Evolutionary conservation across 2,113 vertebrate species (phyloP), one percentile per base, ranked within the genome.

Genomic region (Brienomyrus longianalis): DNA sequence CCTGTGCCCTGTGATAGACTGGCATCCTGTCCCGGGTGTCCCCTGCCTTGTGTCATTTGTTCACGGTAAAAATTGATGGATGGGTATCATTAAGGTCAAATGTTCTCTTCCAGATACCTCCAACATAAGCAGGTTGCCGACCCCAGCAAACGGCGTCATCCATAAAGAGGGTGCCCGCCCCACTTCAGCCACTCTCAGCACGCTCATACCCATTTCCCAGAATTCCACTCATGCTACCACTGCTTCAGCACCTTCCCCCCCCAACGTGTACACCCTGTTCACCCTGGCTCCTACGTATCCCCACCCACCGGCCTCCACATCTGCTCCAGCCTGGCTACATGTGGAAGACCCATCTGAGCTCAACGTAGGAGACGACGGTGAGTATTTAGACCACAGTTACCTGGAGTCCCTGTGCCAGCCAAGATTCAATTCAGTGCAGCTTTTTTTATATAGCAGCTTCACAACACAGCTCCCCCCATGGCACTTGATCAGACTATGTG

Each of bases 301-400:
- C 50, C 89, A 77, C 54, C 84, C 88, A 90, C 91, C 85, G 89
- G 91, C 9, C 74, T 70, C 21, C 56, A 21, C 10, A 83, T 70
- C n/a, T 56, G 13, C 62, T 90, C 91, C 93, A 31, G 77, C 85
- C 2, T 92, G 91, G 83, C 91, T 94, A 19, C 92, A 94, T 91
- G 91, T 59, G 88, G 93, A 94, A 19, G 80, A 83, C 66, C 94
- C 93, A 1, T 92, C 95, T 54, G 94, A 95, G 91, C 95, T 96
- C 83, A 96, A 96, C 59, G 93, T 95, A 31, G 94, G 95, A 15
- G 93, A 93, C 91, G 94, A 96, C 90, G 94, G 96, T 96, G 43
- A 90, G 92, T 45, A 89, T n/a, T 70, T 70, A 31, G 27, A 6
- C 56, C 56, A 11, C 62, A 27, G 10, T 70, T 13, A 70, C n/a